Percentiles rank a stretch among this genome's conserved stretches.
These are phyloP conservation scores for Heliocidaris erythrogramma DNA, from an alignment of 35 echinoderm and acorn worm genomes.

Conservation along the genomic window DNA sequence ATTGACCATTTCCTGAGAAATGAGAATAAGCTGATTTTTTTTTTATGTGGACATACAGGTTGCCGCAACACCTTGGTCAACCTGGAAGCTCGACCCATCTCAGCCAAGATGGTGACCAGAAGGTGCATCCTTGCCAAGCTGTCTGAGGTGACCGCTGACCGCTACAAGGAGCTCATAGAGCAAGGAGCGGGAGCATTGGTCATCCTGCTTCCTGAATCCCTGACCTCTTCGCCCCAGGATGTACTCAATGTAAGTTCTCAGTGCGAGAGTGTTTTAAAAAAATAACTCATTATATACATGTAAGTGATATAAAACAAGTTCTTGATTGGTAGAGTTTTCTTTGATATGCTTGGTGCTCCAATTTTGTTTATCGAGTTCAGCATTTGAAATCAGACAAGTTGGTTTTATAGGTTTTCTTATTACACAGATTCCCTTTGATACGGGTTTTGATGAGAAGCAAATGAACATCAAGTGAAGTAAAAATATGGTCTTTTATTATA, in stretches of 20 bases:
- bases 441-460: too few relatives aligned
- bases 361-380: too few relatives aligned
- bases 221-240: constrained; percentile 77
- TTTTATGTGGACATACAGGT: constrained; percentile 52
- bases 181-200: constrained; percentile 83
- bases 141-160: constrained; percentile 74
- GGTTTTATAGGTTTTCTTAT: too few relatives aligned
- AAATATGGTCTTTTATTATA: too few relatives aligned
- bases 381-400: too few relatives aligned
- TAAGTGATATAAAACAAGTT: too few relatives aligned
- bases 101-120: constrained; percentile 71
- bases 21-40: too few relatives aligned
- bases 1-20: too few relatives aligned
- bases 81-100: constrained; percentile 92
- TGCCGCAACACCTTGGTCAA: constrained; percentile 96
- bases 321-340: background rate
- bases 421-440: too few relatives aligned
- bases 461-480: too few relatives aligned
- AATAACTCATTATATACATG: too few relatives aligned
- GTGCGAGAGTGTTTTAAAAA: too few relatives aligned
- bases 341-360: background rate
- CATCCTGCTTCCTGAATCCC: constrained; percentile 74
- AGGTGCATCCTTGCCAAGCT: constrained; percentile 83
- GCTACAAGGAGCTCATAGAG: constrained; percentile 85
- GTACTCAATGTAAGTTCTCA: constrained; percentile 65